Evolutionary conservation across 2,113 vertebrate species (phyloP), one percentile per base, ranked within the genome.

Genomic region (Psittacara wagleri): DNA sequence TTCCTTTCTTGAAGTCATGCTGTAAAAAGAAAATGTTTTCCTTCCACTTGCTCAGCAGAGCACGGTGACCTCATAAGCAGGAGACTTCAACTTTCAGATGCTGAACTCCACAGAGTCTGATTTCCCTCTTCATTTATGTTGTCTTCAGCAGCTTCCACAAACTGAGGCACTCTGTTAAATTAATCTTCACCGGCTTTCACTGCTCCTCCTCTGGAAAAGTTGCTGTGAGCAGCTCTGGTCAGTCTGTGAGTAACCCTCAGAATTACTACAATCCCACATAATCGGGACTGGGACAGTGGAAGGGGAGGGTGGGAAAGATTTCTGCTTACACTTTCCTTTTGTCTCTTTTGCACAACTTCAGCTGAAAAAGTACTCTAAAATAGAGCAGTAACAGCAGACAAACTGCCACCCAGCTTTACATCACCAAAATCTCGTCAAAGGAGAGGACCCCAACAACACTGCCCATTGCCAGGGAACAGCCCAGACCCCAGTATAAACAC

Each of bases 1-100:
- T 97, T 97, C 95, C 96, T 95, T 90, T 94, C 94, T 72, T 64
- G 24, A 95, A 96, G 95, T 97, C 96, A 97, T 6, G n/a, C 76
- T 96, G 91, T 41, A 25, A 66, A 83, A 68, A 95, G 94, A 94
- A 81, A 79, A 90, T 92, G 46, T 93, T 95, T 91, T 86, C 78
- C 95, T 95, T 96, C 91, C 87, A 83, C 96, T 97, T 96, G 89
- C 87, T 96, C 91, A 94, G 72, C 79, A 94, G 83, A 90, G 83
- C 81, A 41, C 39, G 67, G 86, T 96, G 95, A 97, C 83, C 74
- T 97, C 95, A 96, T 96, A 54, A 92, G 75, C 92, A 97, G 92
- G 73, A 95, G 96, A 79, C 84, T 91, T 89, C 63, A 82, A 80
- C 88, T 96, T 94, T 92, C 94, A 85, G 33, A 95, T 51, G 76